These are phyloP conservation scores for Endotricha flammealis DNA, from an alignment of 2,888 invertebrate genomes.

Conservation along the genomic window DNA sequence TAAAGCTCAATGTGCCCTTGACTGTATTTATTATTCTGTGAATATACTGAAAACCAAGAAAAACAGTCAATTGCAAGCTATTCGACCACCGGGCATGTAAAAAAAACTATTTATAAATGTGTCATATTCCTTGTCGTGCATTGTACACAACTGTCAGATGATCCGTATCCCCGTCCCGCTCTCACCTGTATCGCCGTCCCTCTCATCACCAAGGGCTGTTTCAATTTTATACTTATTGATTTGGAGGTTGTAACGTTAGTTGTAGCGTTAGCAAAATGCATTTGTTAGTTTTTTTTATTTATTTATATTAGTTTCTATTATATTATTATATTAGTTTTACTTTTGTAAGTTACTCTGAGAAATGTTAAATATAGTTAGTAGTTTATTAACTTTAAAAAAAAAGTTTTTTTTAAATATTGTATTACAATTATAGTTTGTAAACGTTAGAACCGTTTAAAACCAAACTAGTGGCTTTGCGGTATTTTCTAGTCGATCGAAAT, in stretches of 20 bases:
- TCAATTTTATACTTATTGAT: constrained; percentile 73
- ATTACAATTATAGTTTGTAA: background rate
- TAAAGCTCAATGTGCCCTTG: no score
- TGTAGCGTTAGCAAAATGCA: constrained; percentile 42
- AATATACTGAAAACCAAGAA: no score
- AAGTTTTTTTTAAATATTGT: background rate
- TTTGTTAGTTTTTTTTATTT: no score
- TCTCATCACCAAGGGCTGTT: constrained; percentile 37
- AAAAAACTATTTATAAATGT: background rate
- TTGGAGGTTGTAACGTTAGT: constrained; percentile 41
- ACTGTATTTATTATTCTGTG: no score
- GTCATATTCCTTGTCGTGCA: background rate
- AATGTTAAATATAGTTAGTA: background rate
- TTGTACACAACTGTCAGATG: background rate
- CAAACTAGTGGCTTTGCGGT: no score
- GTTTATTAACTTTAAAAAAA: background rate
- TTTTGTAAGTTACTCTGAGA: constrained; percentile 9
- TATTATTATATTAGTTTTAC: constrained; percentile 10
- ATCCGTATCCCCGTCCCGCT: constrained; percentile 24
- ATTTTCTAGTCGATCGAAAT: no score
- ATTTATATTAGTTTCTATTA: no score
- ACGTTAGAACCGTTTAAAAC: no score
- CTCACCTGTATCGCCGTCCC: constrained; percentile 17
- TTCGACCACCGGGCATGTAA: no score
- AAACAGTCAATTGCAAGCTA: no score